A percentile compares a stretch with the other conserved stretches of the same genome.
Conservation (phyloP, 2,888 invertebrate genomes). For the Eupithecia dodoneata region DNA sequence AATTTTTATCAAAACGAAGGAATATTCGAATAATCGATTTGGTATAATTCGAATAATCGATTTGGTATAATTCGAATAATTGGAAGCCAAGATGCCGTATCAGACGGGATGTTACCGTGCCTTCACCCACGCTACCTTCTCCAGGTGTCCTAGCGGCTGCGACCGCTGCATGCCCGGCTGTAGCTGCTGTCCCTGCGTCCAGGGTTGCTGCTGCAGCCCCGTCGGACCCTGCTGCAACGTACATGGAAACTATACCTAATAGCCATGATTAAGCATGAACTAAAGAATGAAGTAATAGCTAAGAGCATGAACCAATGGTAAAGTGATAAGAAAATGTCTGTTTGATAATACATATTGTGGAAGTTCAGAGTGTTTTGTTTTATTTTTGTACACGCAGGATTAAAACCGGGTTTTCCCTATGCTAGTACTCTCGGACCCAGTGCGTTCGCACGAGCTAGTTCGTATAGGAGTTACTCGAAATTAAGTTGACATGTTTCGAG, state of each 20-base stretch:
- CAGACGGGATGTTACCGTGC: not conserved
- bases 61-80: no score
- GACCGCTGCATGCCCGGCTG: not conserved
- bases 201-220: conserved; percentile 6
- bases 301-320: not conserved
- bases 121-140: not conserved
- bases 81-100: not conserved
- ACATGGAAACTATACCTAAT: conserved; percentile 5
- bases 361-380: not conserved
- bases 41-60: no score
- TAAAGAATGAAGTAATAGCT: no score
- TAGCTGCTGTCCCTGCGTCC: not conserved
- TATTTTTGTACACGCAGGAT: no score
- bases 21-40: no score
- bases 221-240: conserved; percentile 2
- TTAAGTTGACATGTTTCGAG: no score
- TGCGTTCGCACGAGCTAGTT: no score
- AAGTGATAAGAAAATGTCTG: not conserved
- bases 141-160: not conserved
- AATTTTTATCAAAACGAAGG: no score
- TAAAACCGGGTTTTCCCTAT: no score
- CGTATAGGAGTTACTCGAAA: no score
- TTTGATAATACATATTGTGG: not conserved
- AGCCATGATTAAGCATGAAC: no score
- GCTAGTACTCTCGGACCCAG: no score